Evolutionary conservation across 1,140 invertebrate species (phyloP).

Genomic region (Drosophila orosa): DNA sequence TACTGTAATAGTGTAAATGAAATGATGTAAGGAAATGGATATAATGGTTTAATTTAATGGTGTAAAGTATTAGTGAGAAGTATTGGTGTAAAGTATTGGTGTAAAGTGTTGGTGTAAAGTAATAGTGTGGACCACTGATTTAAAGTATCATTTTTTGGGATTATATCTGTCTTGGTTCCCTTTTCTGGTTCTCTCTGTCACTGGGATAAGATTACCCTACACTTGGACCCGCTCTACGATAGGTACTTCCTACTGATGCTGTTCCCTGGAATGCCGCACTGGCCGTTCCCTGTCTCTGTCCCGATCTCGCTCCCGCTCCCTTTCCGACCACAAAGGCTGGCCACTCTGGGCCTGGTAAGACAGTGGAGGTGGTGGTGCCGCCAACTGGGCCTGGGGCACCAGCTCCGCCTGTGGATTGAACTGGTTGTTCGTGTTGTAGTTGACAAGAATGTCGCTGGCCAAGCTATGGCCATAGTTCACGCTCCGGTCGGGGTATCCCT

Average conservation of each 20-base stretch:
- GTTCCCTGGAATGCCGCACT: conserved; percentile 33
- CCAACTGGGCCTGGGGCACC: conserved; percentile 64
- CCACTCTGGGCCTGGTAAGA: conserved; percentile 77
- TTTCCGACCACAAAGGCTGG: conserved; percentile 56
- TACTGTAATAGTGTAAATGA: neutral
- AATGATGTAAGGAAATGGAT: neutral
- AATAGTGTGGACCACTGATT: neutral
- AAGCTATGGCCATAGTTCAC: conserved; percentile 66
- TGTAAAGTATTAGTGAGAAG: too few relatives aligned
- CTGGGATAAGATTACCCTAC: neutral
- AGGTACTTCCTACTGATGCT: conserved; percentile 16
- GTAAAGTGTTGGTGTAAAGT: too few relatives aligned
- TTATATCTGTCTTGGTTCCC: neutral
- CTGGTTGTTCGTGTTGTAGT: conserved; percentile 71
- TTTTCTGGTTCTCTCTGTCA: neutral
- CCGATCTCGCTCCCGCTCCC: conserved; percentile 24
- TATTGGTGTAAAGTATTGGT: neutral
- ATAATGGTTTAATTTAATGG: too few relatives aligned
- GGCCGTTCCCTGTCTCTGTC: conserved; percentile 17
- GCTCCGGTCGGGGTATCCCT: conserved; percentile 56
- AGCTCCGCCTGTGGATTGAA: conserved; percentile 89
- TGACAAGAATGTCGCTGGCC: conserved; percentile 66
- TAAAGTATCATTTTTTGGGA: neutral
- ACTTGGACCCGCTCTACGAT: neutral
- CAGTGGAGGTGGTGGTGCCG: conserved; percentile 55